These are phyloP conservation scores for Clupea harengus DNA, from an alignment of 2,113 vertebrate genomes.

Conservation along the genomic window DNA sequence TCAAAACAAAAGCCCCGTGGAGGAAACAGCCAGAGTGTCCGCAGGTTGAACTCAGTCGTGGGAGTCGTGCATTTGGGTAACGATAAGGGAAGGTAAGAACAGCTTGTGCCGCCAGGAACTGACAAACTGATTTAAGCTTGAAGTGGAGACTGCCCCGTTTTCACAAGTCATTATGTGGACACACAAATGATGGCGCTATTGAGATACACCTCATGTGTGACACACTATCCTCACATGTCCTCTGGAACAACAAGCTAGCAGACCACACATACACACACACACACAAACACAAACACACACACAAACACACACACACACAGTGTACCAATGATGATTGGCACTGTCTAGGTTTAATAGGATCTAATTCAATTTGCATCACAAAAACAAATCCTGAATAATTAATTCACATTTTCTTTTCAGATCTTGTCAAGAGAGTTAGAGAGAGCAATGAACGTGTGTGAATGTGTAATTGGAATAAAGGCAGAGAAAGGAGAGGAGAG, in stretches of 20 bases:
- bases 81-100: not conserved
- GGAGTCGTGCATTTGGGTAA: not conserved
- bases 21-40: not conserved
- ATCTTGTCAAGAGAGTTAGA: slow-evolving; percentile 30
- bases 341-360: slow-evolving; percentile 39
- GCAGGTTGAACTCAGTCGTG: not conserved
- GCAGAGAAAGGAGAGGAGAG: not conserved
- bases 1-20: not conserved
- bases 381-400: slow-evolving; percentile 48
- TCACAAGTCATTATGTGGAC: not conserved
- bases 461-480: slow-evolving; percentile 25
- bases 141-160: not conserved
- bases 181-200: not conserved
- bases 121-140: not conserved
- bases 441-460: not conserved
- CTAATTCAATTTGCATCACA: slow-evolving; percentile 49
- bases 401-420: slow-evolving; percentile 48
- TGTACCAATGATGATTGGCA: slow-evolving; percentile 40
- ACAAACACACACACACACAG: not conserved
- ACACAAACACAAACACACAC: not conserved
- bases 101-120: not conserved
- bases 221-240: not conserved
- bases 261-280: not conserved
- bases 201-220: not conserved
- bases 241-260: not conserved